A percentile compares a stretch with the other conserved stretches of the same genome.
phyloP scores from a whole-genome alignment of 2,888 invertebrate genomes.

The Cephus pygmeus region DNA sequence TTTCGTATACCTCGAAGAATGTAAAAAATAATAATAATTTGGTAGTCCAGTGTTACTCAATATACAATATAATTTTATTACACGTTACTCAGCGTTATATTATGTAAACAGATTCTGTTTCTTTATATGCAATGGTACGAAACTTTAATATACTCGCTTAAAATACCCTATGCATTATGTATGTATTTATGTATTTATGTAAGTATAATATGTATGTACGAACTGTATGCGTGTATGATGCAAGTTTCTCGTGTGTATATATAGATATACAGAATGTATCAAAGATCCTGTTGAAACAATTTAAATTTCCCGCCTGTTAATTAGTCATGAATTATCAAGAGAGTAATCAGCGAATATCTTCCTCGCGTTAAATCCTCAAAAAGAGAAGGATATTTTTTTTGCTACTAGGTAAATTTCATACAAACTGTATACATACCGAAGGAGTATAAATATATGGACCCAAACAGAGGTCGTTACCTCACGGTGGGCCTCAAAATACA shows the following conservation, averaged over 20 bases:
- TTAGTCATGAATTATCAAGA: not conserved
- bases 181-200: slow-evolving; percentile 11
- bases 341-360: not conserved
- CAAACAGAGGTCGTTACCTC: not conserved
- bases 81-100: slow-evolving; percentile 37
- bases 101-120: slow-evolving; percentile 19
- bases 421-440: not conserved
- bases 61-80: slow-evolving; percentile 59
- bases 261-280: not conserved
- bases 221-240: slow-evolving; percentile 8
- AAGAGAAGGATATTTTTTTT: not conserved
- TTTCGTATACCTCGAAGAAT: not conserved
- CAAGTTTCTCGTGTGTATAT: slow-evolving; percentile 3
- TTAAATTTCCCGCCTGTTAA: not conserved
- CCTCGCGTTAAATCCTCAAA: not conserved
- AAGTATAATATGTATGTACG: slow-evolving; percentile 20
- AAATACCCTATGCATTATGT: slow-evolving; percentile 44
- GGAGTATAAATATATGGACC: not conserved
- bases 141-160: slow-evolving; percentile 52
- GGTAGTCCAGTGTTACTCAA: slow-evolving; percentile 40
- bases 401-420: not conserved
- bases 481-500: not conserved
- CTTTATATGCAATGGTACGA: slow-evolving; percentile 54
- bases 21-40: slow-evolving; percentile 8
- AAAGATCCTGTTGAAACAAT: not conserved